Base-by-base conservation (phyloP, 2,888 invertebrate genomes). In the Sminthurinus aureus region DNA sequence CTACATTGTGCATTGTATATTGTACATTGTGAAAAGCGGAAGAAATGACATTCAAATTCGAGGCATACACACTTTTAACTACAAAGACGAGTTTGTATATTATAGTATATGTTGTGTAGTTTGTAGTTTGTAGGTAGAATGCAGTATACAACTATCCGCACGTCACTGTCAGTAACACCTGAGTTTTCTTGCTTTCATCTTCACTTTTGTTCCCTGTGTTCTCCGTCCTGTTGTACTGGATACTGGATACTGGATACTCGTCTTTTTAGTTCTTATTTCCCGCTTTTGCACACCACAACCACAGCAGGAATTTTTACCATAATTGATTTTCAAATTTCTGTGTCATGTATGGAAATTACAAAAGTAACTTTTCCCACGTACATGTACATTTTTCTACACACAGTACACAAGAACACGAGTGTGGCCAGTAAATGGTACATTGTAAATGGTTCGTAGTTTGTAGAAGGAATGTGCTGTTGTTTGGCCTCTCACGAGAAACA, bases 1-100 rank as follows among this genome's bases (percentile, higher is more conserved):
- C n/a, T n/a, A n/a, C n/a, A n/a, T n/a, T n/a, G n/a, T n/a, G n/a
- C n/a, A n/a, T n/a, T n/a, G n/a, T n/a, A n/a, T n/a, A n/a, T n/a
- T n/a, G n/a, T n/a, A n/a, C n/a, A n/a, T n/a, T n/a, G n/a, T n/a
- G n/a, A n/a, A 11, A 18, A 24, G 71, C 0, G 4, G 26, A 76
- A 76, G 52, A 20, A 76, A 76, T 50, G 18, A 58, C n/a, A 76
- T 76, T 76, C 76, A 76, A 76, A 52, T 76, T 76, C 76, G 22
- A 58, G 58, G 76, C 76, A 76, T 52, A 76, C 22, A 22, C 76
- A 58, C 58, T 18, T 58, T n/a, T 76, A n/a, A 58, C 22, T 18
- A 51, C 51, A 75, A 58, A 73, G 73, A 73, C 6, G 73, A 73
- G 73, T 18, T 73, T 24, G 58, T 76, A 38, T 1, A 4, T 38